Evolutionary conservation across 2,797 vertebrate genomes (phyloP), one percentile per base, ranked within the genome.

Genomic region (Alectoris magna): DNA sequence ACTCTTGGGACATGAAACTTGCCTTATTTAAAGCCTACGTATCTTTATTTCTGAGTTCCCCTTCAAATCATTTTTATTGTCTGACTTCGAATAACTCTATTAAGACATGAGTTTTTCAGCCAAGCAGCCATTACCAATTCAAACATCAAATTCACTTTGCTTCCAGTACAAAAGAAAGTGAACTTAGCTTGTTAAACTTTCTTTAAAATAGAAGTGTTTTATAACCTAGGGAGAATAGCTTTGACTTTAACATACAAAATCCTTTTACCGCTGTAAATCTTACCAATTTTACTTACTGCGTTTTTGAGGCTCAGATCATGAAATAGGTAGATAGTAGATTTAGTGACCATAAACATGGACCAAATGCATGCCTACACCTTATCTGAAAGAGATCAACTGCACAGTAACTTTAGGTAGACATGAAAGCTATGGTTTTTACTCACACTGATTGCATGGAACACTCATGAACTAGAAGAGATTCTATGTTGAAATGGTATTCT

Each of bases 1-100:
- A 96, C 95, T 96, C 96, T 59, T 66, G 93, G 88, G 87, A 95
- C 73, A 92, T 95, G 90, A 96, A 96, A 71, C 66, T 92, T 90
- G 84, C n/a, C 78, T 88, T 95, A 94, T 91, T 91, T 89, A 94
- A 96, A 94, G 53, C 39, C 48, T 86, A 95, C 86, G 29, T 94
- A 60, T 73, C 95, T 94, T 69, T 75, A 81, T 95, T 87, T 89
- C 91, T 49, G 69, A 88, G 34, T 94, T 91, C 73, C 88, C n/a
- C 51, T 86, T 94, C 83, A 94, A 93, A 94, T 92, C 4, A 80
- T 84, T 96, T 95, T 93, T 95, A 92, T 94, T 94, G 87, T 93
- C 83, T 84, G 90, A 80, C 91, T 95, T 89, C 89, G 76, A 95
- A 93, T 95, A 95, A 92, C 89, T 96, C 94, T 94, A 82, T 51